Percentiles rank a stretch among this genome's conserved stretches.
phyloP scores from a whole-genome alignment of 2,888 invertebrate species.

The Minunthozetes semirufus region DNA sequence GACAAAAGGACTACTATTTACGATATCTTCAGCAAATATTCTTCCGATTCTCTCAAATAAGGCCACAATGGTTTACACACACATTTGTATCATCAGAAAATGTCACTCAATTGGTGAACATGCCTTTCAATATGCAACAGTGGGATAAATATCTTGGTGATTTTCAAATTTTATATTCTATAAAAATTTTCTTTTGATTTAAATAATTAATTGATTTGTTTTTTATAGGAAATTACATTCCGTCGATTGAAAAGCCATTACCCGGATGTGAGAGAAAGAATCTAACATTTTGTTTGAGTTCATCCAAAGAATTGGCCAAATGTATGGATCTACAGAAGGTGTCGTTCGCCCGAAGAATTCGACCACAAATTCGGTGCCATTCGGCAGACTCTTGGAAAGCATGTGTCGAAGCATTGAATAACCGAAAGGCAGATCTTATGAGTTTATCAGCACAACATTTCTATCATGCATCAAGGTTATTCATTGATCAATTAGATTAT shows the following conservation, averaged over 20 bases:
- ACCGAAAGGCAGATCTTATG: constrained; percentile 63
- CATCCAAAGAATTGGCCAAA: constrained; percentile 62
- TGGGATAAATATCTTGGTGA: constrained; percentile 38
- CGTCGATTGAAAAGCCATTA: constrained; percentile 46
- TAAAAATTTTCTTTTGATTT: no score
- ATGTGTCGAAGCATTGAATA: constrained; percentile 62
- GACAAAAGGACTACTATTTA: constrained; percentile 34
- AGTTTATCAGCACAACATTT: constrained; percentile 66
- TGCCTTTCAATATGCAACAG: constrained; percentile 16
- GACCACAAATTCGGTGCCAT: constrained; percentile 72
- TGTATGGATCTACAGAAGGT: constrained; percentile 64
- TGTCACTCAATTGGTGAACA: constrained; percentile 36
- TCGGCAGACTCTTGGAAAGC: constrained; percentile 58
- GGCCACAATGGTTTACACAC: constrained; percentile 40
- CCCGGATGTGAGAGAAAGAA: constrained; percentile 43
- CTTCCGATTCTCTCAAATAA: constrained; percentile 16
- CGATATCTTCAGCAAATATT: constrained; percentile 34
- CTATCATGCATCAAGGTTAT: constrained; percentile 60
- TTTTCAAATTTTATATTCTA: no score
- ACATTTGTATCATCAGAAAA: constrained; percentile 37
- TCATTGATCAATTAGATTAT: no score
- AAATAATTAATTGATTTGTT: constrained; percentile 7
- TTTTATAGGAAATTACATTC: constrained; percentile 47
- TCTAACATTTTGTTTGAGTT: constrained; percentile 60
- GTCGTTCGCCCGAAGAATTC: constrained; percentile 67